phyloP scores from a whole-genome alignment of 2,888 invertebrate species.

The Exocentrus adspersus region DNA sequence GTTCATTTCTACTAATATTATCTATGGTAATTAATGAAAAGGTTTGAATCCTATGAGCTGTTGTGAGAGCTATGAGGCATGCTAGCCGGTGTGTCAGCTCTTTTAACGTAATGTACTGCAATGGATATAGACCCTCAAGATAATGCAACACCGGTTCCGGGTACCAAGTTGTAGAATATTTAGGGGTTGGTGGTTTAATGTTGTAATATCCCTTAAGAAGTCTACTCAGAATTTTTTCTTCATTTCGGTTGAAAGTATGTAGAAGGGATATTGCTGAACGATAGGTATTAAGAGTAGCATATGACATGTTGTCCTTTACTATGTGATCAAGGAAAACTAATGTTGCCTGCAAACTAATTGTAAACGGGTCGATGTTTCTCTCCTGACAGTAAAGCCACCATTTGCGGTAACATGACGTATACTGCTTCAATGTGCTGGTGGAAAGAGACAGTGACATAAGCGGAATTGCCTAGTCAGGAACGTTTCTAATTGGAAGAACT shows the following conservation, averaged over 20 bases:
- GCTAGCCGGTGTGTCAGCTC: conserved; percentile 2
- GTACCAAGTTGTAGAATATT: conserved; percentile 2
- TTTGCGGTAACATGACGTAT: background rate
- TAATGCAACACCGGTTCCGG: background rate
- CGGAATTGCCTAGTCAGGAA: background rate
- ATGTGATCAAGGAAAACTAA: background rate
- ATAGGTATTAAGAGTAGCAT: background rate
- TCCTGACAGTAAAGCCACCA: background rate
- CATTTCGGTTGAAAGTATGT: background rate
- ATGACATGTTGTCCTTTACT: background rate
- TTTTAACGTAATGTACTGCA: background rate
- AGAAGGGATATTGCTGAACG: background rate
- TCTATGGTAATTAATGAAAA: background rate
- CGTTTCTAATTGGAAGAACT: background rate
- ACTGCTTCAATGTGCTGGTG: background rate
- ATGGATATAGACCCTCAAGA: background rate
- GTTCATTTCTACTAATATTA: background rate
- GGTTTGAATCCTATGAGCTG: conserved; percentile 12
- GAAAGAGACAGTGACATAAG: background rate
- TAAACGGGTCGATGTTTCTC: background rate
- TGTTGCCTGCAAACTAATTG: background rate
- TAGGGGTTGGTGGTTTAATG: background rate
- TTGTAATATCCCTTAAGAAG: background rate
- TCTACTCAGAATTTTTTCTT: background rate
- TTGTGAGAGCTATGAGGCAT: conserved; percentile 2